Evolutionary conservation across 2,888 invertebrate species (phyloP), one percentile per base, ranked within the genome.

Genomic region (Drosophila yooni): DNA sequence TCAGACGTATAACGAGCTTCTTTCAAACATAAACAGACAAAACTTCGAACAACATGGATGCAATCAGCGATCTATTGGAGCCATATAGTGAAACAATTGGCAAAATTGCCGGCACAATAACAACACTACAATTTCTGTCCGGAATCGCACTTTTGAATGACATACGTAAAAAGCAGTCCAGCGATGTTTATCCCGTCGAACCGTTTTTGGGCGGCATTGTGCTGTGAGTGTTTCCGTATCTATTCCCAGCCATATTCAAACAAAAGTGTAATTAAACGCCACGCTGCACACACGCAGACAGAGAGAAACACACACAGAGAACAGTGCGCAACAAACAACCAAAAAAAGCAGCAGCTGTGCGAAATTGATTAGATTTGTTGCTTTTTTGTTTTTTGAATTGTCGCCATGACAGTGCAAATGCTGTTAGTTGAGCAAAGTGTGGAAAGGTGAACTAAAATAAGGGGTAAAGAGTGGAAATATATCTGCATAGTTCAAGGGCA

Each of bases 41-140:
- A 66, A 60, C 79, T 59, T 63, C 38, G 8, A 31, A 5, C 60
- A 65, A 62, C 65, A 91, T 92, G 93, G 89, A 91, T 60, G 77
- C 81, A 54, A 74, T 92, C 11, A 84, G 92, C 59, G 88, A 92
- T 75, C 70, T 92, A 48, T 83, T 92, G 71, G 89, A 68, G 60
- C 92, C 93, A 15, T 77, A 92, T 50, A 92, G 91, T 63, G 89
- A 91, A 27, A 66, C 77, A 8, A 92, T 93, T 66, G 97, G 95
- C 48, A 93, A 94, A 65, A 93, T 95, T 60, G 97, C 98, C 43
- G 95, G 96, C 74, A 93, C 96, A 67, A 95, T 96, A 33, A 98
- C 98, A 33, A 95, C 97, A 82, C 95, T 95, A 0, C 97, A 98
- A 92, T 97, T 98, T 94, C 95, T 98, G 90, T 95, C 97, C 36